Percentiles rank a stretch among this genome's conserved stretches.
These are phyloP conservation scores for Tetropium fuscum DNA, from an alignment of 2,888 invertebrate genomes.

Conservation along the genomic window DNA sequence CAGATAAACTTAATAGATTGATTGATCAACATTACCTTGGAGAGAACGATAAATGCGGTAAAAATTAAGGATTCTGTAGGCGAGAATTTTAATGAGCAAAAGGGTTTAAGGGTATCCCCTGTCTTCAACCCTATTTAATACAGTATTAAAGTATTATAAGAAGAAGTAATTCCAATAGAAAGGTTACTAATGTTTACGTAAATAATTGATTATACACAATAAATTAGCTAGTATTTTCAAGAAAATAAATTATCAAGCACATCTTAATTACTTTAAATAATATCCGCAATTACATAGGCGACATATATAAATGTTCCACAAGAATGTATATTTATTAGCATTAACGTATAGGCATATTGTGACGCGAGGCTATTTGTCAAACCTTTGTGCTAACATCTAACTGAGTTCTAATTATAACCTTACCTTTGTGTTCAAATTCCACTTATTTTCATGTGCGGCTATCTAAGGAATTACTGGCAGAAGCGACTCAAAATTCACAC, in stretches of 20 bases:
- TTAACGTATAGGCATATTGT: background rate
- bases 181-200: background rate
- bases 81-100: too few relatives aligned
- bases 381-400: background rate
- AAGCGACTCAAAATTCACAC: background rate
- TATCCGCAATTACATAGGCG: constrained; percentile 3
- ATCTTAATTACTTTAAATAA: constrained; percentile 12
- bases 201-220: background rate
- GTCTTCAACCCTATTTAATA: too few relatives aligned
- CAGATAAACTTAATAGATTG: too few relatives aligned
- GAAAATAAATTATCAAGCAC: background rate
- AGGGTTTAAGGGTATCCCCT: too few relatives aligned
- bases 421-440: constrained; percentile 1
- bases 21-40: too few relatives aligned
- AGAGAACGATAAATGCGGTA: too few relatives aligned
- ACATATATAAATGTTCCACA: background rate
- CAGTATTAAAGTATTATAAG: too few relatives aligned
- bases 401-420: constrained; percentile 4
- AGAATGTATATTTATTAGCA: constrained; percentile 7
- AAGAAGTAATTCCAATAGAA: too few relatives aligned
- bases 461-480: background rate
- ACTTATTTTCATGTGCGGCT: background rate
- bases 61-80: too few relatives aligned
- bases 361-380: constrained; percentile 3
- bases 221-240: background rate